Conservation (phyloP, 2,888 invertebrate species). For the Thysanoteuthis rhombus region DNA sequence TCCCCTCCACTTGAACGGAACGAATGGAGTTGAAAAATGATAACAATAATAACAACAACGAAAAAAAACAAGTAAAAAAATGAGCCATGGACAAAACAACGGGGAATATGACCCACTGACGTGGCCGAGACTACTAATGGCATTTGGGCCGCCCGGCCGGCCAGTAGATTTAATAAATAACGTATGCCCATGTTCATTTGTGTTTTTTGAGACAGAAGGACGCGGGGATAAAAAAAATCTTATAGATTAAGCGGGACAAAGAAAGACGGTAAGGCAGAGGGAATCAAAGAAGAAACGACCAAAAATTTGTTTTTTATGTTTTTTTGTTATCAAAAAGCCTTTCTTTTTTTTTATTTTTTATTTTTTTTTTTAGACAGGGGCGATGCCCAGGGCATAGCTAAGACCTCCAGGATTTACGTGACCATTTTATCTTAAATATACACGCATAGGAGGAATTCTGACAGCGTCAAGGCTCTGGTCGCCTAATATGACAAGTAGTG, state of each 20-base stretch:
- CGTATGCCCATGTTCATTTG: background rate
- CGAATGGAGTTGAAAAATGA: too few species aligned
- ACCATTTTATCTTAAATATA: background rate
- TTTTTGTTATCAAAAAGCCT: background rate
- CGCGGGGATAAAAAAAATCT: background rate
- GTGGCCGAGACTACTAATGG: conserved; percentile 12
- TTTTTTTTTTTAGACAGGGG: background rate
- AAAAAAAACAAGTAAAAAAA: background rate
- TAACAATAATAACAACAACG: background rate
- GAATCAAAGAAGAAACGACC: background rate
- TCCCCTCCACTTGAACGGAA: background rate
- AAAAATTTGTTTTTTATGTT: background rate
- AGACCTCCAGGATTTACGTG: background rate
- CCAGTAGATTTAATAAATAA: background rate
- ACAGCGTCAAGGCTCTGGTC: background rate
- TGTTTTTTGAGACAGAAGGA: background rate
- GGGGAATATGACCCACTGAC: conserved; percentile 12
- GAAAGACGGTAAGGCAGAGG: background rate
- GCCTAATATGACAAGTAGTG: background rate
- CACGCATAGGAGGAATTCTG: background rate
- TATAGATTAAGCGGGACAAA: background rate
- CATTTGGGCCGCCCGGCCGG: background rate
- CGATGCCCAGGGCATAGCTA: conserved; percentile 12
- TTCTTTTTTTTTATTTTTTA: too few species aligned
- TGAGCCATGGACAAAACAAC: background rate